Evolutionary conservation across 2,797 vertebrate genomes (phyloP).

Genomic region (Euthynnus affinis): DNA sequence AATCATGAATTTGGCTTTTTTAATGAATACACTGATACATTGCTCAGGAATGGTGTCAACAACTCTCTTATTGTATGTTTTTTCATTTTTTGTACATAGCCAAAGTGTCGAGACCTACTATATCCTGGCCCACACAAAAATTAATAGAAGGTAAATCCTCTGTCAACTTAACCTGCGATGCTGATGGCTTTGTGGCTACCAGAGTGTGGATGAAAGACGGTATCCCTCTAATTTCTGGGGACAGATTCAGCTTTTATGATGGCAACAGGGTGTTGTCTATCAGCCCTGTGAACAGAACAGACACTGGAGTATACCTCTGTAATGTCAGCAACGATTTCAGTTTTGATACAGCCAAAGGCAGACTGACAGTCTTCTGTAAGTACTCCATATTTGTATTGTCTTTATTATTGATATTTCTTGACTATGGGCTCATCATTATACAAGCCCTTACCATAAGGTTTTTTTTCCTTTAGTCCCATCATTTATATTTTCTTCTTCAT

Average conservation of each 20-base stretch:
- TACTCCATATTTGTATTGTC: constrained; percentile 2
- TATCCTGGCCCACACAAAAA: constrained; percentile 45
- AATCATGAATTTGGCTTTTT: background rate
- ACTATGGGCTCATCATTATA: background rate
- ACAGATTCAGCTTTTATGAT: constrained; percentile 41
- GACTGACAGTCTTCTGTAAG: constrained; percentile 64
- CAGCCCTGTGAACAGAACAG: constrained; percentile 46
- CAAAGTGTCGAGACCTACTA: constrained; percentile 30
- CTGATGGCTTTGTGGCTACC: background rate
- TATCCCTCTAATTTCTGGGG: constrained; percentile 45
- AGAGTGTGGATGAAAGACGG: constrained; percentile 66
- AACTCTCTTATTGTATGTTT: background rate
- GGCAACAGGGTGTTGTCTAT: constrained; percentile 57
- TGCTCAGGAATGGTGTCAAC: background rate
- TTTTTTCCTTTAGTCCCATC: background rate
- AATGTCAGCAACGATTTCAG: constrained; percentile 54
- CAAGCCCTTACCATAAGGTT: no score
- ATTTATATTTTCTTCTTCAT: background rate
- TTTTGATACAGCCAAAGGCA: constrained; percentile 41
- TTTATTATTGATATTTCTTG: background rate
- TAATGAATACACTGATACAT: background rate
- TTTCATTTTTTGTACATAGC: constrained; percentile 26
- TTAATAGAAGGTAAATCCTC: constrained; percentile 54
- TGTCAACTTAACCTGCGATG: constrained; percentile 60
- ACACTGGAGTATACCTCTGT: constrained; percentile 60